Evolutionary conservation across 2,888 invertebrate species (phyloP).

Genomic region (Cephus pygmeus): DNA sequence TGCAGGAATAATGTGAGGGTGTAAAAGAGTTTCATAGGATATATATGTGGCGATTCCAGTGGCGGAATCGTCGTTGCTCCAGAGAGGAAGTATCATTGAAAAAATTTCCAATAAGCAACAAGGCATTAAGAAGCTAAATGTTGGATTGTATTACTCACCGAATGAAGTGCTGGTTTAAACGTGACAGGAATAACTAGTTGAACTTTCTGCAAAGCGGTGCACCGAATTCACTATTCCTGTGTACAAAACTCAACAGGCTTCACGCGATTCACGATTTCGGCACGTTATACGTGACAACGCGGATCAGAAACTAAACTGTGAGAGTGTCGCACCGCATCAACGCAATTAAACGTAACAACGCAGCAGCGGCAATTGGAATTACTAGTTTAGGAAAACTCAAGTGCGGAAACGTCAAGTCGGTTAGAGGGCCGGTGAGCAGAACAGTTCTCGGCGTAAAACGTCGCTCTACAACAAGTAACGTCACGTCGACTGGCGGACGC

Average conservation of each 20-base stretch:
- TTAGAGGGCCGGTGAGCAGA: neutral
- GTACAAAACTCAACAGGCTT: neutral
- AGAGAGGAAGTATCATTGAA: neutral
- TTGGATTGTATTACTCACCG: neutral
- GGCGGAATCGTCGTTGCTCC: neutral
- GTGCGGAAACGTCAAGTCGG: neutral
- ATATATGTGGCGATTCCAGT: neutral
- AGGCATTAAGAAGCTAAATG: neutral
- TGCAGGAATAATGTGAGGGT: neutral
- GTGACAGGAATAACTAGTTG: neutral
- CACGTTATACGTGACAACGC: neutral
- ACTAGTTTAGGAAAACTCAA: neutral
- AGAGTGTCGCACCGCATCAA: neutral
- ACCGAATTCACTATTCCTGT: neutral
- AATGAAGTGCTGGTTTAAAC: neutral
- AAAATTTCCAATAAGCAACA: neutral
- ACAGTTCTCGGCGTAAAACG: constrained; percentile 9
- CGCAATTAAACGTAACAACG: neutral
- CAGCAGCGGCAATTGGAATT: neutral
- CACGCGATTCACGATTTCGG: neutral
- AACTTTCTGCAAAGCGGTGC: neutral
- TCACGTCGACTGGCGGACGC: constrained; percentile 23
- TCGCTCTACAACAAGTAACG: constrained; percentile 10
- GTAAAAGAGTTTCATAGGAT: neutral
- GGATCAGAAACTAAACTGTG: constrained; percentile 9